phyloP scores from a whole-genome alignment of 2,888 invertebrate genomes.

The Amblyteles armatorius region DNA sequence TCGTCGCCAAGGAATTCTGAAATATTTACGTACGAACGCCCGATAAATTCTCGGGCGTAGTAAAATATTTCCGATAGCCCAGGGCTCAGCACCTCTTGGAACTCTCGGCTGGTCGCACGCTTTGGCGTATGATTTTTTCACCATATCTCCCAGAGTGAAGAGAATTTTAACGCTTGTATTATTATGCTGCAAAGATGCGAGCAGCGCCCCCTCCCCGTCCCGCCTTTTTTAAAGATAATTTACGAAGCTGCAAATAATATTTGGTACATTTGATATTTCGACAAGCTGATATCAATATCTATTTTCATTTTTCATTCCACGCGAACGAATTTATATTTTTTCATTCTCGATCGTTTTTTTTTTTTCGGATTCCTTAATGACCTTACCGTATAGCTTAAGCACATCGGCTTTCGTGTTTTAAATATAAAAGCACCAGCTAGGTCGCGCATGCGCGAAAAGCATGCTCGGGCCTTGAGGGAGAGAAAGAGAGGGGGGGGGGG shows the following conservation, averaged over 20 bases:
- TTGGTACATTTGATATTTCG: slow-evolving; percentile 21
- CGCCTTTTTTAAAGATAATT: neutral
- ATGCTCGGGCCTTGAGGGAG: slow-evolving; percentile 29
- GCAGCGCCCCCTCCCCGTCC: neutral
- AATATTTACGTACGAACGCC: slow-evolving; percentile 79
- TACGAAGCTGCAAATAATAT: neutral
- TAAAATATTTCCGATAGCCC: slow-evolving; percentile 81
- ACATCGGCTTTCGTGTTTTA: slow-evolving; percentile 43
- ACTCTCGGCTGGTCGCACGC: slow-evolving; percentile 63
- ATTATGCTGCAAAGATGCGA: slow-evolving; percentile 42
- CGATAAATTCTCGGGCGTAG: slow-evolving; percentile 81
- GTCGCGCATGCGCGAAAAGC: slow-evolving; percentile 16
- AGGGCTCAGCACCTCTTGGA: slow-evolving; percentile 71
- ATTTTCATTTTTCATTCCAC: slow-evolving; percentile 13
- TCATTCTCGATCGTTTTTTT: slow-evolving; percentile 14
- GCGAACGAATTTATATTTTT: slow-evolving; percentile 31
- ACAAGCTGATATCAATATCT: slow-evolving; percentile 25
- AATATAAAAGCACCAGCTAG: slow-evolving; percentile 52
- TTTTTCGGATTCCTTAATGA: slow-evolving; percentile 20
- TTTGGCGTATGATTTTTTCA: slow-evolving; percentile 68
- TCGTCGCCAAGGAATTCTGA: slow-evolving; percentile 79
- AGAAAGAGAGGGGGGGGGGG: no score
- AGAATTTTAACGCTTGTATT: slow-evolving; percentile 56
- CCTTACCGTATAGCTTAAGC: neutral
- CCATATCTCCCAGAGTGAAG: slow-evolving; percentile 22